These are phyloP conservation scores for Acronicta alni DNA, from an alignment of 2,888 invertebrate species.

Conservation along the genomic window DNA sequence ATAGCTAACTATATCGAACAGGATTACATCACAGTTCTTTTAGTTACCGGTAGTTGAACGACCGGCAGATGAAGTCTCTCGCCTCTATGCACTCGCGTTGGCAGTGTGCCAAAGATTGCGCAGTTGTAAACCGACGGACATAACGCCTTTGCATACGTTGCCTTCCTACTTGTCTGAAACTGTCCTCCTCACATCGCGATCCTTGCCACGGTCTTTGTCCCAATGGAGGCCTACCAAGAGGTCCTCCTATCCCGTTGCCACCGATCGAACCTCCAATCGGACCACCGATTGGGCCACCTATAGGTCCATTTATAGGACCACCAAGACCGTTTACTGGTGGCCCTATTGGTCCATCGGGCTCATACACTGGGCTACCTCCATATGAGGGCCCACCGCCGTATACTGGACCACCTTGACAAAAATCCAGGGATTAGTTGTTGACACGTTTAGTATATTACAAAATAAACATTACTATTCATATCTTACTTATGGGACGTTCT, in stretches of 20 bases:
- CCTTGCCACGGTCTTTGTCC: slow-evolving; percentile 82
- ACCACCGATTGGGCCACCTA: slow-evolving; percentile 75
- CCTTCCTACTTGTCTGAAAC: slow-evolving; percentile 95
- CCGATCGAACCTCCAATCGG: slow-evolving; percentile 71
- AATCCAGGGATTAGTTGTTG: no score
- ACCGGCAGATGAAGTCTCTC: slow-evolving; percentile 95
- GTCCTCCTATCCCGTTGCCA: slow-evolving; percentile 72
- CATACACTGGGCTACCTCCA: slow-evolving; percentile 41
- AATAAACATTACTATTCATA: no score
- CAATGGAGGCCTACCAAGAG: slow-evolving; percentile 74
- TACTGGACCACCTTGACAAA: slow-evolving; percentile 50
- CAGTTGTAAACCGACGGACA: slow-evolving; percentile 92
- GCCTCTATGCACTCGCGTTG: slow-evolving; percentile 95
- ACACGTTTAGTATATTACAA: not conserved
- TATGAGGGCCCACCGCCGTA: slow-evolving; percentile 49
- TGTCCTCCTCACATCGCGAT: slow-evolving; percentile 94
- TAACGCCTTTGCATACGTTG: slow-evolving; percentile 94
- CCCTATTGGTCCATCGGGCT: slow-evolving; percentile 50
- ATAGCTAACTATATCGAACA: slow-evolving; percentile 28
- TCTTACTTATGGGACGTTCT: slow-evolving; percentile 78
- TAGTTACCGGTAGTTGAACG: slow-evolving; percentile 94
- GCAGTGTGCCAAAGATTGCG: slow-evolving; percentile 93
- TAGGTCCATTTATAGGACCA: slow-evolving; percentile 64
- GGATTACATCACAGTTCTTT: slow-evolving; percentile 32
- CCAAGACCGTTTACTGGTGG: slow-evolving; percentile 41